Percentiles rank a stretch among this genome's conserved stretches.
Evolutionary conservation across 1,140 invertebrate species (phyloP).

Genomic region (Platyura marginata): DNA sequence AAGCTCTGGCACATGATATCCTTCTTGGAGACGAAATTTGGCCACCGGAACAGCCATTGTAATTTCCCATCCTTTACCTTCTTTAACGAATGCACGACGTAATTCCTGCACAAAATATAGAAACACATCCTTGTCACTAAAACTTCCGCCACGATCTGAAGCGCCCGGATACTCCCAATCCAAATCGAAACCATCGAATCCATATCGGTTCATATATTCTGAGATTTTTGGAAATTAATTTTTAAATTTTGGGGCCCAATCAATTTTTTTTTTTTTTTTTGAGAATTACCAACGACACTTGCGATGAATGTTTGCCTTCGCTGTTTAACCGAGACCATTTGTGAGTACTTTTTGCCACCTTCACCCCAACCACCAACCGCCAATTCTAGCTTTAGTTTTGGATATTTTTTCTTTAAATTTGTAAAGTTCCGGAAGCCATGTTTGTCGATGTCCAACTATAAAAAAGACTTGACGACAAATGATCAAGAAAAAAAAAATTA

Average conservation of each 20-base stretch:
- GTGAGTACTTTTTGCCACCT: constrained; percentile 68
- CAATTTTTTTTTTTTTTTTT: background rate
- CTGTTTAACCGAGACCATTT: constrained; percentile 47
- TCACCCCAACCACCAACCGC: constrained; percentile 81
- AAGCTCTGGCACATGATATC: constrained; percentile 72
- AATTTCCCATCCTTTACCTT: constrained; percentile 60
- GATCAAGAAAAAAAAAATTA: no score
- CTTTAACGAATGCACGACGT: constrained; percentile 52
- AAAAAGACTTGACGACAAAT: constrained; percentile 14
- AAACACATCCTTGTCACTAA: constrained; percentile 65
- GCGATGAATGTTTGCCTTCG: constrained; percentile 50
- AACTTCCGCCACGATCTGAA: constrained; percentile 63
- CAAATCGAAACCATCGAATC: constrained; percentile 66
- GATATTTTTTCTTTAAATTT: constrained; percentile 45
- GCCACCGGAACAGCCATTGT: constrained; percentile 75
- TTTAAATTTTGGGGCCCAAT: no score
- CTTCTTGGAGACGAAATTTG: constrained; percentile 66
- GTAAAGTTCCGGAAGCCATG: constrained; percentile 73
- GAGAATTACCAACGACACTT: constrained; percentile 52
- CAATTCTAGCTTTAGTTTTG: constrained; percentile 53
- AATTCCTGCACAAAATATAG: constrained; percentile 70
- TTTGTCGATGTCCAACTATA: constrained; percentile 57
- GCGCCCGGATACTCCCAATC: constrained; percentile 78
- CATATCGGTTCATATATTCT: constrained; percentile 56
- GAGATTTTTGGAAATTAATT: no score